A percentile compares a stretch with the other conserved stretches of the same genome.
phyloP scores from a whole-genome alignment of 2,888 invertebrate species.

The Drosophila limbata region DNA sequence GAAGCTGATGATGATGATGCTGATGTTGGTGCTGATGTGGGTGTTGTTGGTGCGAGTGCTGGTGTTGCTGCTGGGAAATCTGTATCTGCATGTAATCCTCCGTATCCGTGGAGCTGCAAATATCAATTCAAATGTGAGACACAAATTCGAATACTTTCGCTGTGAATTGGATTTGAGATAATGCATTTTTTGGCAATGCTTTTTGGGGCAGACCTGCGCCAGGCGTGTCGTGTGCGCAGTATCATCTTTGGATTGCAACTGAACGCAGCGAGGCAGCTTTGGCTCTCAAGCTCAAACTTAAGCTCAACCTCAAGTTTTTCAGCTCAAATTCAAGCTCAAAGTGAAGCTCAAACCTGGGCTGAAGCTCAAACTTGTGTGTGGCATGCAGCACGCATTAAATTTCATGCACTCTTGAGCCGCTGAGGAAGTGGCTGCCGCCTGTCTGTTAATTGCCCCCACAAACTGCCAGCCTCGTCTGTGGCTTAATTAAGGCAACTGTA shows the following conservation, averaged over 20 bases:
- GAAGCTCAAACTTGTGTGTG: slow-evolving; percentile 15
- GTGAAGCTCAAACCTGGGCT: not conserved
- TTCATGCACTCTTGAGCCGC: slow-evolving; percentile 78
- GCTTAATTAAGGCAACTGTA: slow-evolving; percentile 75
- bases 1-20: slow-evolving; percentile 19
- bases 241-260: slow-evolving; percentile 82
- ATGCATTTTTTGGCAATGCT: not conserved
- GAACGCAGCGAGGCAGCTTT: slow-evolving; percentile 40
- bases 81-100: slow-evolving; percentile 87
- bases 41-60: slow-evolving; percentile 54
- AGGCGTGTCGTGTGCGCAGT: slow-evolving; percentile 81
- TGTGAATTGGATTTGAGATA: not conserved
- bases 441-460: slow-evolving; percentile 54
- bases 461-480: slow-evolving; percentile 32
- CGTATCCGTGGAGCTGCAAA: slow-evolving; percentile 84
- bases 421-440: slow-evolving; percentile 49
- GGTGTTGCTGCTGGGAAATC: slow-evolving; percentile 85
- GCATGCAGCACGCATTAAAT: slow-evolving; percentile 80
- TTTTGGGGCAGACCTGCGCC: slow-evolving; percentile 72
- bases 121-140: slow-evolving; percentile 4
- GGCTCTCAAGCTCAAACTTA: not conserved
- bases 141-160: slow-evolving; percentile 28
- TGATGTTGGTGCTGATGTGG: slow-evolving; percentile 39
- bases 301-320: not conserved
- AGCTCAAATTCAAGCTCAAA: too few species aligned